Percentiles rank a stretch among this genome's conserved stretches.
Conservation (phyloP, 2,888 invertebrate species). For the Phlogophora meticulosa region DNA sequence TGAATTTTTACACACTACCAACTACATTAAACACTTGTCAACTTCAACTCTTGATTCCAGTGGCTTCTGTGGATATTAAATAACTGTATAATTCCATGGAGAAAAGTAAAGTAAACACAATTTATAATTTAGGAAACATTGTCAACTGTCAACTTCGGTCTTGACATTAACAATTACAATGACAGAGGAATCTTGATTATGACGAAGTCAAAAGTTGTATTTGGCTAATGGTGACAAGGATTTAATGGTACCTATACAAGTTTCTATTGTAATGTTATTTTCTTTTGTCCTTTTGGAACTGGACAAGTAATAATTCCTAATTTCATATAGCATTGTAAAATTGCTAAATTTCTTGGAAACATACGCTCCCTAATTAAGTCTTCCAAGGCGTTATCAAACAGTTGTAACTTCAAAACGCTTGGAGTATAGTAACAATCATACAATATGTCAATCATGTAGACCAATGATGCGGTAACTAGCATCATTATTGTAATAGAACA, state of each 20-base stretch:
- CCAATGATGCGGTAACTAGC: slow-evolving; percentile 30
- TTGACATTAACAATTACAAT: slow-evolving; percentile 59
- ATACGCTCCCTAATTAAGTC: background rate
- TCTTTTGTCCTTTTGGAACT: background rate
- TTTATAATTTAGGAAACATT: background rate
- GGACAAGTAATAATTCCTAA: too few relatives aligned
- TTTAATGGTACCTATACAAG: background rate
- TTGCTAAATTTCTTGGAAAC: background rate
- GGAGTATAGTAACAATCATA: slow-evolving; percentile 11
- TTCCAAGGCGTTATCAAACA: background rate
- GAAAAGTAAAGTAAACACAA: too few relatives aligned
- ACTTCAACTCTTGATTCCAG: background rate
- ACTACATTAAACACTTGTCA: slow-evolving; percentile 2
- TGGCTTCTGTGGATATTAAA: slow-evolving; percentile 7
- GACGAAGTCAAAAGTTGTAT: slow-evolving; percentile 18
- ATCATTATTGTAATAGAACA: slow-evolving; percentile 44
- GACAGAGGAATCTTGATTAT: slow-evolving; percentile 13
- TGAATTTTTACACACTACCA: background rate
- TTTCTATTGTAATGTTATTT: background rate
- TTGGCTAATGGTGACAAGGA: background rate
- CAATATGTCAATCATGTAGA: slow-evolving; percentile 40
- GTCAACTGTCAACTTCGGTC: background rate
- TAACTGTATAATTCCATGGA: too few relatives aligned
- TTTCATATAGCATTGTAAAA: background rate
- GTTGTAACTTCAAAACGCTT: background rate